Evolutionary conservation across 2,797 vertebrate species (phyloP), one percentile per base, ranked within the genome.

Genomic region (Halcyon smyrnensis): DNA sequence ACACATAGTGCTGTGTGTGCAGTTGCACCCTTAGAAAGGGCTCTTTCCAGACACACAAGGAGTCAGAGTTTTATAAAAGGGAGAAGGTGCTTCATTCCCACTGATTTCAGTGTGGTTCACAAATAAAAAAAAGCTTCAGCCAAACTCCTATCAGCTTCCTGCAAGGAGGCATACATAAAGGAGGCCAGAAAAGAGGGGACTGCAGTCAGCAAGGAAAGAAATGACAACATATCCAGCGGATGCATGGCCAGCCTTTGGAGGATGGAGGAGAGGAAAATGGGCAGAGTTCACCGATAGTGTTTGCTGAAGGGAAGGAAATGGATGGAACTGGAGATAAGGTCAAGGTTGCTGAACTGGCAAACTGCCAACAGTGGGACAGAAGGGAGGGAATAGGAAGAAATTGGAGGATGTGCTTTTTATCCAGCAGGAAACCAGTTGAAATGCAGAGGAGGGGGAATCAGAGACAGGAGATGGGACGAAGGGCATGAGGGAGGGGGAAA

Each of bases 241-340:
- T 90, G 93, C 60, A 37, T 4, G 60, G 68, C 21, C 80, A 87
- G 86, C 45, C 74, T 91, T 90, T 75, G 78, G 75, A 93, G 88
- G 85, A 97, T 54, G 60, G 53, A 89, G 75, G 79, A 77, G 53
- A 94, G 92, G 81, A 91, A 97, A 94, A 93, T 0, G n/a, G 50
- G 43, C 78, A 96, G 57, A 94, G 96, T 65, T 95, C 84, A 95
- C 25, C 0, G 0, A 85, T 13, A 81, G 53, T 39, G 46, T 65
- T 43, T 89, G 90, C 69, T 54, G 43, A 87, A 93, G 91, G 65
- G 71, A 32, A 94, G 93, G 97, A 97, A 97, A 94, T 73, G 78
- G 62, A 91, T 85, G 92, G 78, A 93, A 96, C 0, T 59, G 71
- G 90, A 96, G 93, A 94, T 94, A 89, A 93, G 84, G 89, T 87